Evolutionary conservation across 2,113 vertebrate genomes (phyloP).

Genomic region (Xiphophorus maculatus): DNA sequence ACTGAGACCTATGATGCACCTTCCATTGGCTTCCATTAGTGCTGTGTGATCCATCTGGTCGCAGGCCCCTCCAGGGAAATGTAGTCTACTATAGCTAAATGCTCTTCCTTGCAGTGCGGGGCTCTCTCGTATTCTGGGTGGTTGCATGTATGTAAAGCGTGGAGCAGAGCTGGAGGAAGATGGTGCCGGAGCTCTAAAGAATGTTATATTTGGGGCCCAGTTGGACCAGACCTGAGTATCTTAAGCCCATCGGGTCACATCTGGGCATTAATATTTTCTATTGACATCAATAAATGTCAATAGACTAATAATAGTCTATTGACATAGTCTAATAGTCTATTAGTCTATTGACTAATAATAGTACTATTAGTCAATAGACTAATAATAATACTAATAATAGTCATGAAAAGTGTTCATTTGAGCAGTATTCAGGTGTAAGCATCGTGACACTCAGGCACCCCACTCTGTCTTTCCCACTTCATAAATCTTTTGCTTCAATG

Average conservation of each 20-base stretch:
- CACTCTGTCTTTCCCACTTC: no score
- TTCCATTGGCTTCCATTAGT: slow-evolving; percentile 73
- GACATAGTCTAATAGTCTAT: no score
- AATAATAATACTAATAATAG: no score
- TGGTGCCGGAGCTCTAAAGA: no score
- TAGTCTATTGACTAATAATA: no score
- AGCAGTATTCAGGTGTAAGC: no score
- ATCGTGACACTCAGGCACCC: neutral
- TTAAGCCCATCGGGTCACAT: neutral
- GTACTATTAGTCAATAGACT: no score
- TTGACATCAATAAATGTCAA: no score
- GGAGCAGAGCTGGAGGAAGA: slow-evolving; percentile 9
- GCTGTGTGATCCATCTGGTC: slow-evolving; percentile 72
- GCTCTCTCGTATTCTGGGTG: slow-evolving; percentile 60
- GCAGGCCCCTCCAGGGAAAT: slow-evolving; percentile 62
- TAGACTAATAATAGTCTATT: no score
- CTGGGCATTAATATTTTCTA: neutral
- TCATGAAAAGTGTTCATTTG: no score
- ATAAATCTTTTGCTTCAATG: no score
- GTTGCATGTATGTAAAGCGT: slow-evolving; percentile 59
- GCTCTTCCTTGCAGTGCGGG: slow-evolving; percentile 45
- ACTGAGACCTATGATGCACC: slow-evolving; percentile 57
- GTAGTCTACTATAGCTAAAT: slow-evolving; percentile 65
- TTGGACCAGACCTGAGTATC: neutral
- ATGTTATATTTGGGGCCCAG: neutral